These are phyloP conservation scores for Drosophila atripex DNA, from an alignment of 2,888 invertebrate genomes.

Conservation along the genomic window DNA sequence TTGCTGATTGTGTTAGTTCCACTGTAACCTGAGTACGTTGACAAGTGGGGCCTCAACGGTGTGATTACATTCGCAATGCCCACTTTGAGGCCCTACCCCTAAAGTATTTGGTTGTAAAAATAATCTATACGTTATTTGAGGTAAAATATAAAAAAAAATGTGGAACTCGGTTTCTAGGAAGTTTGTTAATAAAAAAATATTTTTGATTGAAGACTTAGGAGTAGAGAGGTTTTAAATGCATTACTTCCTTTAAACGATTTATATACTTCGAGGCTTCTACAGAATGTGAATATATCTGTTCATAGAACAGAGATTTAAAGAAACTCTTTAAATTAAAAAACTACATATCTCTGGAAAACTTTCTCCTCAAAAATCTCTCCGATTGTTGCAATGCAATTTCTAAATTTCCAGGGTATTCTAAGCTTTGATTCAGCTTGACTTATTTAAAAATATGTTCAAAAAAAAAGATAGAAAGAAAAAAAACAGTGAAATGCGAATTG, in stretches of 20 bases:
- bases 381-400: not conserved
- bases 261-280: no score
- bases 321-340: no score
- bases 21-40: constrained; percentile 9
- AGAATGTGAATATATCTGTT: no score
- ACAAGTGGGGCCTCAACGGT: constrained; percentile 31
- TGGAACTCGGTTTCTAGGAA: not conserved
- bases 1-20: constrained; percentile 55
- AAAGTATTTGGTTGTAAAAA: not conserved
- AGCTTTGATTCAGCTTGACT: not conserved
- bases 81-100: constrained; percentile 4
- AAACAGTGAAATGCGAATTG: not conserved
- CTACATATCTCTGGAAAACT: no score
- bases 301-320: no score
- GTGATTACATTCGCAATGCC: constrained; percentile 35
- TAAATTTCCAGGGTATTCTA: not conserved
- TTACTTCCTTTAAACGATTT: no score
- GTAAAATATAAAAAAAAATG: not conserved
- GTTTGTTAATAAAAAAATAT: no score
- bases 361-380: no score
- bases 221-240: no score
- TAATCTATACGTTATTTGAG: not conserved
- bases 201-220: no score
- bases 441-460: not conserved
- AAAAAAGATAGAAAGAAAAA: not conserved